Base-by-base conservation (phyloP, 2,797 vertebrate genomes). In the Aplochiton taeniatus region DNA sequence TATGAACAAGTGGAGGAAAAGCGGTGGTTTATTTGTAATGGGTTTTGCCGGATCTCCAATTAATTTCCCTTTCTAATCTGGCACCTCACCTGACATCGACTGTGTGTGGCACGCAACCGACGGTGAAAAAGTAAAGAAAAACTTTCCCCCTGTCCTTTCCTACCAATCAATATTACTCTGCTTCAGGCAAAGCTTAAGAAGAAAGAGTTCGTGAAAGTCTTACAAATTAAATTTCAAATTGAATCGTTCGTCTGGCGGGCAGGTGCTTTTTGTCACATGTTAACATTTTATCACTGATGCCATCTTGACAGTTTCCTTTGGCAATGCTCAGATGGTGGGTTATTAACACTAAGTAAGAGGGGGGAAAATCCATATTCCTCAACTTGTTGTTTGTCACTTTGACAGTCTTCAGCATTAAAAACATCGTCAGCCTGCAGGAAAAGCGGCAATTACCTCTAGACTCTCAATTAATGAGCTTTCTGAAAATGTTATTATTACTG, bases 381-480 rank as follows among this genome's bases (percentile, higher is more conserved):
- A 87, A 91, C 88, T 91, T 86, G 90, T 88, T 91, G 90, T 92
- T 91, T 90, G 91, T 92, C 91, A 92, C 88, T 89, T 88, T 92
- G 92, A 91, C 92, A 92, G 89, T 91, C 75, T 81, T 88, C 88
- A 83, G 90, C 90, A 91, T 91, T 90, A 91, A 84, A 85, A 86
- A 87, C 88, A 82, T 79, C 80, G 78, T 90, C 85, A 85, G 87
- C 90, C 90, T 88, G 85, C 84, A 89, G 92, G 90, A 92, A 91
- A 91, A 72, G 79, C 74, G 73, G 87, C 91, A 91, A 92, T 93
- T 93, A 92, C 90, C 87, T 85, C 84, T 73, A 85, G 83, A 91
- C 87, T 90, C 88, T 91, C 88, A 92, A 92, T 93, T 93, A 92
- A 92, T 91, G 87, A 91, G 90, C 88, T 91, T 89, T 90, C 87